Base-by-base conservation (phyloP, 2,113 vertebrate genomes). In the Tachuris rubrigastra region DNA sequence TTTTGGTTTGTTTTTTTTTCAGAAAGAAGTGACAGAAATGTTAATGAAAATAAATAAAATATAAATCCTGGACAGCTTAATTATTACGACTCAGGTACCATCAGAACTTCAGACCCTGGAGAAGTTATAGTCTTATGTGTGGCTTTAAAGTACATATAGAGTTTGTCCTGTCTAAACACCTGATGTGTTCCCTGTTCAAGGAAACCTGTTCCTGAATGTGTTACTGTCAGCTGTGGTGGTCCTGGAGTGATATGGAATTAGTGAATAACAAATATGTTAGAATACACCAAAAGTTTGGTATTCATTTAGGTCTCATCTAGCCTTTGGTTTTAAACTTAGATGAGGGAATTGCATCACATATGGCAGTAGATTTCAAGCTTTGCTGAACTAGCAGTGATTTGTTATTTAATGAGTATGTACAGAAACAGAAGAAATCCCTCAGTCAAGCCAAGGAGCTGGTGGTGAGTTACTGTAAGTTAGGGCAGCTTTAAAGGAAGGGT, bases 401-500 rank as follows among this genome's bases (percentile, higher is more conserved):
- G 27, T 76, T 74, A 18, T 59, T 94, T 63, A 77, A 47, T 77
- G 39, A n/a, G 5, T 33, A 42, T 39, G 37, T 77, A 60, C 47
- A 84, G 73, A 62, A 91, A 37, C 46, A 50, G 15, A 41, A 91
- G 31, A 85, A 93, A 69, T 85, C 16, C 24, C 39, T 44, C 33
- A 17, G 0, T 71, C 65, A 75, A 74, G 50, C 33, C 33, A 80
- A 87, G 82, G 67, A 83, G 11, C 44, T 6, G 1, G 7, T 68
- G 73, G 28, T 35, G 49, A 89, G 56, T 90, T 95, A 79, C 82
- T 80, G n/a, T 81, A 95, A 82, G 49, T 78, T 55, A 89, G 67
- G 41, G 50, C 72, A 96, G 76, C 75, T 90, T 96, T 84, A 94
- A 92, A 95, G 82, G 94, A 95, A 97, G 87, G 88, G 90, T 94